Evolutionary conservation across 2,113 vertebrate genomes (phyloP), one percentile per base, ranked within the genome.

Genomic region (Spea multiplicata): DNA sequence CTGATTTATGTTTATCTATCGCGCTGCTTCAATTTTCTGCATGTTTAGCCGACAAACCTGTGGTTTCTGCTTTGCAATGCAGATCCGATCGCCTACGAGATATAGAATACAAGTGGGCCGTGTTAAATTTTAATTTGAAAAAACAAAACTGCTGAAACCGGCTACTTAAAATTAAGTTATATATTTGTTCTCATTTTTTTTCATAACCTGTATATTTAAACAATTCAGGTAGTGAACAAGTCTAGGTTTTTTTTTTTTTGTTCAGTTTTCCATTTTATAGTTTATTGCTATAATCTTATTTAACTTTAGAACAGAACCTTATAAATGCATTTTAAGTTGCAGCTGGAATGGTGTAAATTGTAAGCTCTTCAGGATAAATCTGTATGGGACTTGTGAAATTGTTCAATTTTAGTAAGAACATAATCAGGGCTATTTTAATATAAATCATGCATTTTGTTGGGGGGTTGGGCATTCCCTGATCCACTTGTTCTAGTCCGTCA

Each of bases 21-120:
- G 87, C 87, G 82, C 66, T 67, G 73, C 64, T 68, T 83, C 87
- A 87, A 78, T 84, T 89, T 83, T 89, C 90, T 93, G 90, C 85
- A 89, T 84, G 92, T 94, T 95, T 94, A 93, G 87, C 93, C 94
- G 91, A 93, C 92, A 93, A 93, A 92, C 86, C 85, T 90, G 87
- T 82, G 87, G 85, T 83, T 83, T 71, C 83, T 82, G 82, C 80
- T 87, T 86, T 81, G 85, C 81, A 83, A 74, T 82, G 78, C 84
- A 87, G 84, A 84, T 84, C 75, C 79, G 79, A 83, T 75, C 61
- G 75, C 76, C 83, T 86, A 88, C 85, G 83, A 71, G 83, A 76
- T 82, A 86, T 84, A 73, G 12, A 83, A 84, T 86, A 87, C 82
- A 84, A 91, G 70, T 68, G 82, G 88, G 84, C 85, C 84, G 88